phyloP scores from a whole-genome alignment of 2,797 vertebrate species.

The Glossophaga mutica region DNA sequence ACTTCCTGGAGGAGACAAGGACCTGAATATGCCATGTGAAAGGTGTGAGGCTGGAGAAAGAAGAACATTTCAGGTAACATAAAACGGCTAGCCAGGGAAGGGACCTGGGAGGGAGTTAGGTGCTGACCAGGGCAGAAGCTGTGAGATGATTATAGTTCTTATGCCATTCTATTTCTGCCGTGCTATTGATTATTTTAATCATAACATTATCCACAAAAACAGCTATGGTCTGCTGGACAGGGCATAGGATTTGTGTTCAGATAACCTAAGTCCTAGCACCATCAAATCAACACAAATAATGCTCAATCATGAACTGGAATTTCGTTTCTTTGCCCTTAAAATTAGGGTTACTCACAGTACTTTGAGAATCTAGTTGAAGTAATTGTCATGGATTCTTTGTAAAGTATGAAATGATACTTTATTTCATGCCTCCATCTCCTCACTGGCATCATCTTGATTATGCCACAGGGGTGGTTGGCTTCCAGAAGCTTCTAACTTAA shows the following conservation, averaged over 20 bases:
- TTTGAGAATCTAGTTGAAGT: not conserved
- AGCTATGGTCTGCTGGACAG: not conserved
- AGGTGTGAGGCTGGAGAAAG: not conserved
- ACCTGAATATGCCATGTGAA: not conserved
- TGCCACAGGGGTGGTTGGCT: not conserved
- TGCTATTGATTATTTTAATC: not conserved
- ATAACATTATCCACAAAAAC: not conserved
- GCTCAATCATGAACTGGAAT: not conserved
- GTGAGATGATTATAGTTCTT: not conserved
- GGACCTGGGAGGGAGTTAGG: not conserved
- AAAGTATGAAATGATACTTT: not conserved
- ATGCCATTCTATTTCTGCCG: not conserved
- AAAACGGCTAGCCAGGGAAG: not conserved
- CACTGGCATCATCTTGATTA: not conserved
- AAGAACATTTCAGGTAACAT: not conserved
- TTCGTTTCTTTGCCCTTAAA: not conserved
- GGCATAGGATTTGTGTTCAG: not conserved
- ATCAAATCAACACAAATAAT: not conserved
- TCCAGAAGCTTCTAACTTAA: not conserved
- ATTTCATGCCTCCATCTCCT: not conserved
- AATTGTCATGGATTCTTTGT: not conserved
- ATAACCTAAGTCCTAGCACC: not conserved
- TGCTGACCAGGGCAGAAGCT: not conserved
- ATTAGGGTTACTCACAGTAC: not conserved
- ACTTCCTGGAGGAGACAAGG: not conserved